phyloP scores from a whole-genome alignment of 2,888 invertebrate species.

The Acleris laterana region DNA sequence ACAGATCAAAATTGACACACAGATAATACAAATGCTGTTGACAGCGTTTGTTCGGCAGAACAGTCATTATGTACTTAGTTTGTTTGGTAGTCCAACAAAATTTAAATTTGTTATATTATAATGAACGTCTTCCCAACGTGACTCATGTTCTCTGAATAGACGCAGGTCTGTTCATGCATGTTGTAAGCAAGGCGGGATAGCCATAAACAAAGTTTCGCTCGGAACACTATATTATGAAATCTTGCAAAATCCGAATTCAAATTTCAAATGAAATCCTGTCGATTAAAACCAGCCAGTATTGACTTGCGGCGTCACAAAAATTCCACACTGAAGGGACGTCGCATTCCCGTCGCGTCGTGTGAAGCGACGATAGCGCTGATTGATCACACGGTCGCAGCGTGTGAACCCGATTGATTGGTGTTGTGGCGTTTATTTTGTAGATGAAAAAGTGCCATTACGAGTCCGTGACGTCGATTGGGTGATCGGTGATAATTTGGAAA shows the following conservation, averaged over 20 bases:
- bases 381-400: constrained; percentile 44
- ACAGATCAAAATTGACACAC: too few relatives aligned
- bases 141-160: too few relatives aligned
- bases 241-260: not conserved
- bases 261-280: constrained; percentile 11
- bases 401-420: constrained; percentile 44
- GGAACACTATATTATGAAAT: too few relatives aligned
- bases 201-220: too few relatives aligned
- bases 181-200: too few relatives aligned
- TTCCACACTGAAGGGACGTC: constrained; percentile 31
- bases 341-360: constrained; percentile 37
- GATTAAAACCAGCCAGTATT: constrained; percentile 30
- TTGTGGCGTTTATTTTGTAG: constrained; percentile 36
- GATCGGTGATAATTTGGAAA: constrained; percentile 11
- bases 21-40: too few relatives aligned
- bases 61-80: too few relatives aligned
- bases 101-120: too few relatives aligned
- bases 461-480: constrained; percentile 10
- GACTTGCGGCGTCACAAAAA: constrained; percentile 28
- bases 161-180: too few relatives aligned
- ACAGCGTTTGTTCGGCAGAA: too few relatives aligned
- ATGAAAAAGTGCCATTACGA: constrained; percentile 35
- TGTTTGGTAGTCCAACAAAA: too few relatives aligned
- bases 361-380: constrained; percentile 48
- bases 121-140: too few relatives aligned